Conservation (phyloP, 2,797 vertebrate genomes). For the Pampus argenteus region DNA sequence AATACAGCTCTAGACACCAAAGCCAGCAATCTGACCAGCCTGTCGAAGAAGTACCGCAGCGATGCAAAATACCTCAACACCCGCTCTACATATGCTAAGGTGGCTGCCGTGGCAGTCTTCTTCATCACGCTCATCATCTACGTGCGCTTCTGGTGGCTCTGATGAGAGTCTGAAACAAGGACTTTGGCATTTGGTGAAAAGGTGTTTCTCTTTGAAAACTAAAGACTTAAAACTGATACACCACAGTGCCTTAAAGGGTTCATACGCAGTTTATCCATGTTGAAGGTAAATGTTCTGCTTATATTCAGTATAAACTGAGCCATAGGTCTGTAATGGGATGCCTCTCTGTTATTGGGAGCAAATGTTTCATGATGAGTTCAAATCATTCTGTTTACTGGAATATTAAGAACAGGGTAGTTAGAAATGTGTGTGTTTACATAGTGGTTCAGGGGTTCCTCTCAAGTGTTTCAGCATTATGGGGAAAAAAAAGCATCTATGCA, state of each 20-base stretch:
- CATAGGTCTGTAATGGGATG: not conserved
- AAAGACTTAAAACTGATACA: constrained; percentile 15
- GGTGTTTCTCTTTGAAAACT: not conserved
- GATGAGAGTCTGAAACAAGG: constrained; percentile 61
- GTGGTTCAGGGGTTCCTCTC: constrained; percentile 19
- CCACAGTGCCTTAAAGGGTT: constrained; percentile 46
- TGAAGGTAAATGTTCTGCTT: not conserved
- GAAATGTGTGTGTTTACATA: constrained; percentile 35
- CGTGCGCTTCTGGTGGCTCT: constrained; percentile 97
- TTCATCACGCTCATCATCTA: constrained; percentile 93
- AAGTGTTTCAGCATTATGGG: constrained; percentile 18
- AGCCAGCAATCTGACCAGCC: constrained; percentile 91
- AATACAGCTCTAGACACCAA: constrained; percentile 91
- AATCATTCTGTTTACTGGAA: constrained; percentile 36
- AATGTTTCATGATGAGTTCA: constrained; percentile 24
- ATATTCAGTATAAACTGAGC: constrained; percentile 30
- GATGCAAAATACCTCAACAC: constrained; percentile 96
- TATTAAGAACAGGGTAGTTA: constrained; percentile 12
- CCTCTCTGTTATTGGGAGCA: not conserved
- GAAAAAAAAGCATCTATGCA: constrained; percentile 10
- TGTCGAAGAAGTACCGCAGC: constrained; percentile 95
- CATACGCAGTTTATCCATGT: not conserved
- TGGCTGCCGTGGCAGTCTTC: constrained; percentile 90
- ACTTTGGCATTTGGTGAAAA: constrained; percentile 1
- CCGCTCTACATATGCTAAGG: constrained; percentile 93